Percentiles rank a stretch among this genome's conserved stretches.
Evolutionary conservation across 2,888 invertebrate genomes (phyloP).

Genomic region (Idaea aversata): DNA sequence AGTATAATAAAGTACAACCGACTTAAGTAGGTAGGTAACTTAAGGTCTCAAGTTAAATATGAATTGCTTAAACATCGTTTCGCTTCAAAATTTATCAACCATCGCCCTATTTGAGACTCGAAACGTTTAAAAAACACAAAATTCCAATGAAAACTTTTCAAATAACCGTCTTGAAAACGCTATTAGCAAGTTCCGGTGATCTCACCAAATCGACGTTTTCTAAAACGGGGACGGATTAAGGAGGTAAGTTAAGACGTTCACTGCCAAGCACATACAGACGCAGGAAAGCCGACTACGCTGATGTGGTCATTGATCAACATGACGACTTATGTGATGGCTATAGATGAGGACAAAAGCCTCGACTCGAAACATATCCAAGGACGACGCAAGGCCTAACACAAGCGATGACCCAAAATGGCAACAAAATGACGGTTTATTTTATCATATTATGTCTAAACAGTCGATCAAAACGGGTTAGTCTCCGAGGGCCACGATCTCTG

Average conservation of each 20-base stretch:
- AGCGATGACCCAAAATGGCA: too few species aligned
- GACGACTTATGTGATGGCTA: too few species aligned
- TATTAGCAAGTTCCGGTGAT: constrained; percentile 46
- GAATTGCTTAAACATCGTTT: background rate
- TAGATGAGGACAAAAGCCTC: too few species aligned
- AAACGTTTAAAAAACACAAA: constrained; percentile 42
- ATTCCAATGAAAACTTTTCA: constrained; percentile 45
- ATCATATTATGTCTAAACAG: too few species aligned
- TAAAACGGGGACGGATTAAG: constrained; percentile 24
- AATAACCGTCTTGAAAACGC: constrained; percentile 48
- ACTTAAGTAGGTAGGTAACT: background rate
- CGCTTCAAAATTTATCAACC: constrained; percentile 26
- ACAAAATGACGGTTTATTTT: too few species aligned
- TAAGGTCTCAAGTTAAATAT: background rate
- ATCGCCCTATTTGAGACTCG: constrained; percentile 22
- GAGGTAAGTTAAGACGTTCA: background rate
- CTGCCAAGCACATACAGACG: too few species aligned
- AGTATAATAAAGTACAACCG: background rate
- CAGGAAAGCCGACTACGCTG: too few species aligned
- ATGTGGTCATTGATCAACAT: too few species aligned
- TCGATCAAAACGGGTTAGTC: too few species aligned
- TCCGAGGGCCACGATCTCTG: too few species aligned
- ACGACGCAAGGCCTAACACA: too few species aligned
- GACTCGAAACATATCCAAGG: too few species aligned
- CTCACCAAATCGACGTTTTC: constrained; percentile 43